Percentiles rank a stretch among this genome's conserved stretches.
phyloP scores from a whole-genome alignment of 2,113 vertebrate species.

The Hassar affinis region DNA sequence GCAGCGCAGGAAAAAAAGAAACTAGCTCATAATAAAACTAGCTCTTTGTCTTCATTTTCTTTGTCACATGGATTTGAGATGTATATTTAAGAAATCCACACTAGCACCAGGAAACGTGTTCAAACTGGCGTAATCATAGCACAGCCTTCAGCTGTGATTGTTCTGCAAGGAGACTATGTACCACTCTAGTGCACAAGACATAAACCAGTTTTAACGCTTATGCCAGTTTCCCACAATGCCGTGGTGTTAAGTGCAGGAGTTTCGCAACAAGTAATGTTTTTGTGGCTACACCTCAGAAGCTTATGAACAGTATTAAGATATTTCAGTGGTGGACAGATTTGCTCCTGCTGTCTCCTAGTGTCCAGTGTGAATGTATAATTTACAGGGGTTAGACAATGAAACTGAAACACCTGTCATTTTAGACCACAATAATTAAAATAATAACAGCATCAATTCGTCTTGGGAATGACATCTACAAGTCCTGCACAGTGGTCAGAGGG shows the following conservation, averaged over 20 bases:
- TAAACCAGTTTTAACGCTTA: not conserved
- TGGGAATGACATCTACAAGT: too few species aligned
- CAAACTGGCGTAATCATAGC: not conserved
- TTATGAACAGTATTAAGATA: not conserved
- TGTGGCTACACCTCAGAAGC: not conserved
- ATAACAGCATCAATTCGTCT: too few species aligned
- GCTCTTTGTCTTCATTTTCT: not conserved
- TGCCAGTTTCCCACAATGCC: not conserved
- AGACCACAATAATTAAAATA: too few species aligned
- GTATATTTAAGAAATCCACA: not conserved
- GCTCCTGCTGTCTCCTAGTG: too few species aligned
- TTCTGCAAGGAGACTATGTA: not conserved
- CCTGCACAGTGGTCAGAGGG: too few species aligned
- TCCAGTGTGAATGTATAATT: too few species aligned
- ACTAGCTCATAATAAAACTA: not conserved
- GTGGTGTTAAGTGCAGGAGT: not conserved
- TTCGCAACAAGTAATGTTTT: not conserved
- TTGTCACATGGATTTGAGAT: not conserved
- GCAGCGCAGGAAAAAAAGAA: not conserved
- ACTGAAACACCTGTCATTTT: too few species aligned
- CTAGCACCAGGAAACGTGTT: not conserved
- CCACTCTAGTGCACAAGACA: not conserved
- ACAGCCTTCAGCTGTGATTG: not conserved
- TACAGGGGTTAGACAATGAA: too few species aligned
- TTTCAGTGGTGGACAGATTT: not conserved